These are phyloP conservation scores for Machimus atricapillus DNA, from an alignment of 2,888 invertebrate genomes.

Conservation along the genomic window DNA sequence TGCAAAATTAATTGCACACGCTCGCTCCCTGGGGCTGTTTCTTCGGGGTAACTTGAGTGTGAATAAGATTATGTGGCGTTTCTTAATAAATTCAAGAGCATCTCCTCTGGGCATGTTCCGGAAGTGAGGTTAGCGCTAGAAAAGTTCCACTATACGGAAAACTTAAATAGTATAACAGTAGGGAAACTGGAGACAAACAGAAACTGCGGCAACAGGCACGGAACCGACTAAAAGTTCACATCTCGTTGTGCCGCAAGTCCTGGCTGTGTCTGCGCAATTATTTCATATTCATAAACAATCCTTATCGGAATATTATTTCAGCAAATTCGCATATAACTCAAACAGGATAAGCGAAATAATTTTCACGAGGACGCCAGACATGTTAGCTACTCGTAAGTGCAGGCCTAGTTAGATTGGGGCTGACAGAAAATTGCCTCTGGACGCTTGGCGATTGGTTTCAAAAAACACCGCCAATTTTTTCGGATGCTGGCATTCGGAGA, in stretches of 20 bases:
- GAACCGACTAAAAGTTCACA: neutral
- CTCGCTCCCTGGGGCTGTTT: neutral
- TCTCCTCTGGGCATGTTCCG: neutral
- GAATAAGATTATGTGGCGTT: neutral
- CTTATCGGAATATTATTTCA: conserved; percentile 17
- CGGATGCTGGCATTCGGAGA: neutral
- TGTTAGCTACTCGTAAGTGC: neutral
- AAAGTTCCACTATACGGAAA: neutral
- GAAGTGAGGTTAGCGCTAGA: neutral
- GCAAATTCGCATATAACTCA: neutral
- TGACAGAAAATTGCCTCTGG: neutral
- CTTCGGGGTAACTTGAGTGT: neutral
- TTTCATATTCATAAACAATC: neutral
- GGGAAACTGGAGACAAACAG: neutral
- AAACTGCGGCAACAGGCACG: neutral
- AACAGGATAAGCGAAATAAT: neutral
- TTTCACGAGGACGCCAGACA: neutral
- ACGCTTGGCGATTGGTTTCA: neutral
- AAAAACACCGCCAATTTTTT: neutral
- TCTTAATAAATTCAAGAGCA: neutral
- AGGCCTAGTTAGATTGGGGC: neutral
- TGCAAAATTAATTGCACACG: neutral
- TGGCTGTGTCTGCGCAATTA: neutral
- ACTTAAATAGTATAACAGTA: neutral
- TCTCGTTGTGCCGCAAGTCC: neutral